Evolutionary conservation across 2,888 invertebrate genomes (phyloP).

Genomic region (Tachystola acroxantha): DNA sequence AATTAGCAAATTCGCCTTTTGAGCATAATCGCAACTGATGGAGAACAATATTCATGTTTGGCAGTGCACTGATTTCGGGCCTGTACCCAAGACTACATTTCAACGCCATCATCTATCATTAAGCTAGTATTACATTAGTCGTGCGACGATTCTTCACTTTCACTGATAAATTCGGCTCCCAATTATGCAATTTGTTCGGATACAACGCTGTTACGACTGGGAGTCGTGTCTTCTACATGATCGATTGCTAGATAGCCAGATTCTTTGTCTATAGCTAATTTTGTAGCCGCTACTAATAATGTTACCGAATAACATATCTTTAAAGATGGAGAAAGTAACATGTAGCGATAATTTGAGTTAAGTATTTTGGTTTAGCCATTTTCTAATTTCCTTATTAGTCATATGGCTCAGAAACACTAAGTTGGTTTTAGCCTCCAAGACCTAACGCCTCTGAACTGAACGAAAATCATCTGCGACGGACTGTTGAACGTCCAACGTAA

Average conservation of each 20-base stretch:
- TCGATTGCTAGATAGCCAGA: conserved; percentile 22
- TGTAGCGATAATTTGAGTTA: too few relatives aligned
- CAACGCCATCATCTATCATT: conserved; percentile 53
- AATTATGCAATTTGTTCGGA: conserved; percentile 61
- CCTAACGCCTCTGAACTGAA: too few relatives aligned
- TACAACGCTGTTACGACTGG: conserved; percentile 25
- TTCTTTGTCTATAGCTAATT: conserved; percentile 6
- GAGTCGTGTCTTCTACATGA: conserved; percentile 26
- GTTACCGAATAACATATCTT: conserved; percentile 56
- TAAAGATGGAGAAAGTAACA: too few relatives aligned
- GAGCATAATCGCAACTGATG: too few relatives aligned
- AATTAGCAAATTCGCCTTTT: too few relatives aligned
- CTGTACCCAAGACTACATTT: conserved; percentile 3
- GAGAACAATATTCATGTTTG: too few relatives aligned
- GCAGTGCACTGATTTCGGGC: background rate
- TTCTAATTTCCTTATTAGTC: too few relatives aligned
- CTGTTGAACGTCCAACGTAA: too few relatives aligned
- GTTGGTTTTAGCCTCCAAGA: too few relatives aligned
- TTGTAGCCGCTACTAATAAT: conserved; percentile 38
- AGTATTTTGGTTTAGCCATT: too few relatives aligned
- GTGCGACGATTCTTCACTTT: conserved; percentile 65
- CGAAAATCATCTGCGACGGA: too few relatives aligned
- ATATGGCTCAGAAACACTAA: too few relatives aligned
- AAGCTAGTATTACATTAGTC: conserved; percentile 49
- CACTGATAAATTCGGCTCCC: conserved; percentile 57